Percentiles rank a stretch among this genome's conserved stretches.
phyloP scores from a whole-genome alignment of 2,888 invertebrate genomes.

The Epinotia bilunana region DNA sequence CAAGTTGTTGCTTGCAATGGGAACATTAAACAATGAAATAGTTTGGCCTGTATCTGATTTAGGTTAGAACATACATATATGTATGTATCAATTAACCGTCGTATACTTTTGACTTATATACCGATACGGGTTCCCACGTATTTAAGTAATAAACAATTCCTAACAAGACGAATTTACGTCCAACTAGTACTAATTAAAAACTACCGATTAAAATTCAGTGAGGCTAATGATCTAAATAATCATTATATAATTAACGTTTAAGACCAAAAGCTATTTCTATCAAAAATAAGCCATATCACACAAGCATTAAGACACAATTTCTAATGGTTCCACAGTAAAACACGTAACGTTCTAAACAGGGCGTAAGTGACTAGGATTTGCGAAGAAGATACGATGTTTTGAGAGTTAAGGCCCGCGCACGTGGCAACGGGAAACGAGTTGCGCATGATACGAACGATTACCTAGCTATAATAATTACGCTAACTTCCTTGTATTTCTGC shows the following conservation, averaged over 20 bases:
- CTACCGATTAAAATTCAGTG: not conserved
- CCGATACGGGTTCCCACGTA: not conserved
- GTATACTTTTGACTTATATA: too few species aligned
- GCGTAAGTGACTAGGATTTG: not conserved
- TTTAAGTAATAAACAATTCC: not conserved
- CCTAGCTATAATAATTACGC: slow-evolving; percentile 13
- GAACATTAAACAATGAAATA: too few species aligned
- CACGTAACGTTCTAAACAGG: not conserved
- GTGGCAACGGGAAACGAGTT: slow-evolving; percentile 11
- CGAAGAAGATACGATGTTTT: not conserved
- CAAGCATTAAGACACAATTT: not conserved
- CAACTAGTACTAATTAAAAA: slow-evolving; percentile 6
- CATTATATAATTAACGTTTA: slow-evolving; percentile 16
- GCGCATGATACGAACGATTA: slow-evolving; percentile 28
- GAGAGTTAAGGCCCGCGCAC: not conserved
- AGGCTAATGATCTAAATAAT: slow-evolving; percentile 23
- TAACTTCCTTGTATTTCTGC: slow-evolving; percentile 35
- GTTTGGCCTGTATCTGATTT: too few species aligned
- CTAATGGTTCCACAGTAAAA: not conserved
- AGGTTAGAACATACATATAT: too few species aligned
- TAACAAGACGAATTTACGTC: not conserved
- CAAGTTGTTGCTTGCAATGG: too few species aligned
- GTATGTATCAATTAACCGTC: too few species aligned
- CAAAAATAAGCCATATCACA: not conserved
- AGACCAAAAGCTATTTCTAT: not conserved